Conservation (phyloP, 2,113 vertebrate genomes). For the Elaphurus davidianus region DNA sequence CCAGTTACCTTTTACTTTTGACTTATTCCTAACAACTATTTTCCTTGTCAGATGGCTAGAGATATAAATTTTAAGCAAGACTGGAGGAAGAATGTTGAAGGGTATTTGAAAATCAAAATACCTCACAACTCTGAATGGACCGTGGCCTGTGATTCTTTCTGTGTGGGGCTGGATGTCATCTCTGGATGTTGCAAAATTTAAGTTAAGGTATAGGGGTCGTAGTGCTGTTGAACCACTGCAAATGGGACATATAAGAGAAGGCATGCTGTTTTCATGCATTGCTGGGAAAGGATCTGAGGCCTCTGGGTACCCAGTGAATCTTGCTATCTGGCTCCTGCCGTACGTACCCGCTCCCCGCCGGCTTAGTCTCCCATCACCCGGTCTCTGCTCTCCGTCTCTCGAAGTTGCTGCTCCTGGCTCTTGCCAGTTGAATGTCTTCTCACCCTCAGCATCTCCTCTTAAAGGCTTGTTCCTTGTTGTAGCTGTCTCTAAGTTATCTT, state of each 20-base stretch:
- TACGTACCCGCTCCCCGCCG: not conserved
- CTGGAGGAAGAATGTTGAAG: not conserved
- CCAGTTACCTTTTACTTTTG: not conserved
- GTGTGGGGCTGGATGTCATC: not conserved
- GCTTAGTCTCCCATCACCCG: rapidly evolving
- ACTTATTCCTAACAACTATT: not conserved
- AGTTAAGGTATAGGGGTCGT: not conserved
- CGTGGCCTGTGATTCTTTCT: not conserved
- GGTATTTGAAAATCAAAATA: not conserved
- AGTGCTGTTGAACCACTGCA: not conserved
- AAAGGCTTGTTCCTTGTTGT: not conserved
- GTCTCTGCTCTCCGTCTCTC: not conserved
- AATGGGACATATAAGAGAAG: not conserved
- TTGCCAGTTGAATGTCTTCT: not conserved
- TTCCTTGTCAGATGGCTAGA: not conserved
- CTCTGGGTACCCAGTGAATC: too few species aligned
- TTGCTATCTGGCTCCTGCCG: rapidly evolving
- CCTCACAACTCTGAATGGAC: not conserved
- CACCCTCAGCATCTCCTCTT: rapidly evolving
- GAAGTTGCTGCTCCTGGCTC: not conserved
- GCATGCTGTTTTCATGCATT: not conserved
- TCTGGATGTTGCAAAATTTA: not conserved
- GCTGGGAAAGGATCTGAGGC: not conserved
- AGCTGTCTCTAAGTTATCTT: not conserved
- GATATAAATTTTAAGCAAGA: not conserved